These are phyloP conservation scores for Pammene fasciana DNA, from an alignment of 2,888 invertebrate species.

Conservation along the genomic window DNA sequence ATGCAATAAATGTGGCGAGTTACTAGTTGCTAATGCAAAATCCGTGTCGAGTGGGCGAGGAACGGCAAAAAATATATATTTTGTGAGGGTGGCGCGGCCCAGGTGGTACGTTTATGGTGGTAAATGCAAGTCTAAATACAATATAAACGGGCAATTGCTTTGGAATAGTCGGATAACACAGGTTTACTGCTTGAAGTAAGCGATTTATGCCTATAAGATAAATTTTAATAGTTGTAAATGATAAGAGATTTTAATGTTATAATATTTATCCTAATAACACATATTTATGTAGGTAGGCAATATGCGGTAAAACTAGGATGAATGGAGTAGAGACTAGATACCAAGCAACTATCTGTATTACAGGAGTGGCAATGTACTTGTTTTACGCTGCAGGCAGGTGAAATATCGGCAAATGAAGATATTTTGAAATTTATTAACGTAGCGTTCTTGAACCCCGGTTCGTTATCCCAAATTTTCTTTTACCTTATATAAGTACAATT, in stretches of 20 bases:
- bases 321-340: too few species aligned
- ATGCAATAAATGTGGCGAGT: constrained; percentile 58
- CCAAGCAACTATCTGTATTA: too few species aligned
- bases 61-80: constrained; percentile 56
- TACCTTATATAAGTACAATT: not conserved
- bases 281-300: too few species aligned
- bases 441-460: too few species aligned
- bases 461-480: too few species aligned
- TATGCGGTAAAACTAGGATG: too few species aligned
- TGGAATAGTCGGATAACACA: not conserved
- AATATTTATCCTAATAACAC: too few species aligned
- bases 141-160: constrained; percentile 6
- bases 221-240: not conserved
- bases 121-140: constrained; percentile 17
- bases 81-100: constrained; percentile 59
- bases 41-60: constrained; percentile 58
- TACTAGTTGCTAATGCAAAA: constrained; percentile 71
- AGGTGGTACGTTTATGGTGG: constrained; percentile 25
- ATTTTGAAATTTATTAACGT: not conserved
- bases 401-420: too few species aligned
- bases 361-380: too few species aligned
- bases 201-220: constrained; percentile 10
- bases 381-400: too few species aligned
- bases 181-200: not conserved
- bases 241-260: too few species aligned